Percentiles rank a stretch among this genome's conserved stretches.
These are phyloP conservation scores for Serripes groenlandicus DNA, from an alignment of 2,888 invertebrate species.

Conservation along the genomic window DNA sequence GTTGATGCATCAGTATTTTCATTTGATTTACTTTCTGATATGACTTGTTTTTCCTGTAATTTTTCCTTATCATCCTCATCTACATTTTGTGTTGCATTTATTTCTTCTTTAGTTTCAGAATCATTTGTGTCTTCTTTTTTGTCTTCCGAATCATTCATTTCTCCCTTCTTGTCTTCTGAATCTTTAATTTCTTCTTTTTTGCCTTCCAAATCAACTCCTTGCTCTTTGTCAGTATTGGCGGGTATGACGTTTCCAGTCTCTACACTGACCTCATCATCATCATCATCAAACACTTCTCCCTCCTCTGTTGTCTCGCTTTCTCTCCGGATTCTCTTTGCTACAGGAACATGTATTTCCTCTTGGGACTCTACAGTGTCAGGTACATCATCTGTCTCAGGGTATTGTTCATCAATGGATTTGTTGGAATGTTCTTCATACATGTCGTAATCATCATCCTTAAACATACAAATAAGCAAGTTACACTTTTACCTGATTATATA, in stretches of 20 bases:
- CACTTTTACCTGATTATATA: no score
- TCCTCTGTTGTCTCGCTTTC: conserved; percentile 53
- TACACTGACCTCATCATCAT: conserved; percentile 2
- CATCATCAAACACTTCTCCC: conserved; percentile 58
- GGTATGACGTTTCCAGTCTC: background rate
- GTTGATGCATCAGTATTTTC: background rate
- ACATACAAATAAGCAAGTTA: no score
- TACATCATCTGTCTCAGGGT: no score
- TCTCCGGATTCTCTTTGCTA: conserved; percentile 8
- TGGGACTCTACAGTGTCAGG: no score
- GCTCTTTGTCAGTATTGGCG: background rate
- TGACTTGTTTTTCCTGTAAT: no score
- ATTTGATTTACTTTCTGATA: background rate
- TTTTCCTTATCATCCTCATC: conserved; percentile 35
- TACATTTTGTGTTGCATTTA: conserved; percentile 31
- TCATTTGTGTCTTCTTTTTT: background rate
- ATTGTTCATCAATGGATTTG: background rate
- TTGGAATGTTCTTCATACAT: background rate
- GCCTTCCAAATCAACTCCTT: no score
- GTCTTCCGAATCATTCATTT: no score
- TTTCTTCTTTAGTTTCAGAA: background rate
- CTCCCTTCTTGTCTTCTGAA: no score
- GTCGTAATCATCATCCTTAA: no score
- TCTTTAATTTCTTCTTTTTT: no score
- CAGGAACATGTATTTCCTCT: no score